Base-by-base conservation (phyloP, 1,140 invertebrate genomes). In the Trachymyrmex septentrionalis region DNA sequence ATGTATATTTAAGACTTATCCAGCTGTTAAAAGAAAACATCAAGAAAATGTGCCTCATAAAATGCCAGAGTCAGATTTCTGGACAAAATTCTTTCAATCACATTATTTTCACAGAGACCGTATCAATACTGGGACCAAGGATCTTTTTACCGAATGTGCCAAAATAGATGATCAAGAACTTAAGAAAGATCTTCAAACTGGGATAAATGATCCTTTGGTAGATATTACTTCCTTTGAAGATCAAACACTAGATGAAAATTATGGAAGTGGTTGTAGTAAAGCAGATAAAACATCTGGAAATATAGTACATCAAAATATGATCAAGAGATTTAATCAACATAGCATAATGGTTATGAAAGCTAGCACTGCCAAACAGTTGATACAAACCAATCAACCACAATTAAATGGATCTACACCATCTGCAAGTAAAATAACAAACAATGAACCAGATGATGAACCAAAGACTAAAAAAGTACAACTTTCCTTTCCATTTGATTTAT, bases 81-180 rank as follows among this genome's bases (percentile, higher is more conserved):
- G 99, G 99, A 99, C 98, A 14, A 98, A 99, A 92, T 99, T 99
- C 95, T 99, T 99, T 96, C 99, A 99, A 94, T 99, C 99, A 24
- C 99, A 99, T 96, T 99, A 99, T 96, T 99, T 99, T 96, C 99
- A 99, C 96, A 97, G 99, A 87, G 99, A 99, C 96, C 97, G 99
- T 73, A 98, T 98, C 44, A 97, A 97, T 88, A 96, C 98, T 53
- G 97, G 97, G 87, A 98, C 97, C 94, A 99, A 98, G 95, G 98
- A 99, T 95, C 96, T 99, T 61, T 99, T 99, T 94, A 98, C 98
- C 34, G 99, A 99, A 95, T 99, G 99, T 96, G 98, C 98, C 88
- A 99, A 99, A 96, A 97, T 98, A 91, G 99, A 99, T 95, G 99
- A 99, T 94, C 97, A 98, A 95, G 97, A 98, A 90, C 96, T 98